Conservation (phyloP, 1,140 invertebrate genomes). For the Drosophila grimshawi region DNA sequence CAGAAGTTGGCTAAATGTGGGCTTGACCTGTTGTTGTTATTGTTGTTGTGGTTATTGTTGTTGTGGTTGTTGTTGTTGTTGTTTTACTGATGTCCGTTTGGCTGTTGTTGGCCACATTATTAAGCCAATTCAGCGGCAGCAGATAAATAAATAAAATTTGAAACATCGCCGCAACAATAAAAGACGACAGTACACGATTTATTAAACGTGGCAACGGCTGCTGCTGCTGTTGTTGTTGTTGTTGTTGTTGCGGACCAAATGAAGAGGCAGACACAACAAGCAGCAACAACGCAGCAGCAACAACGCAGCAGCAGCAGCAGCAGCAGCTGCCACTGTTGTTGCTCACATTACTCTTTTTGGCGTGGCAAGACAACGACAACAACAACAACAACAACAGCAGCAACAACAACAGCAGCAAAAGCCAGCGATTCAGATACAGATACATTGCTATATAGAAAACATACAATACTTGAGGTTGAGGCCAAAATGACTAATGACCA, state of each 20-base stretch:
- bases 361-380: constrained; percentile 52
- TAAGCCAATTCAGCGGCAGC: constrained; percentile 80
- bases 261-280: constrained; percentile 62
- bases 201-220: constrained; percentile 62
- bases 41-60: constrained; percentile 13
- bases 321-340: constrained; percentile 78
- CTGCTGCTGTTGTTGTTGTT: constrained; percentile 40
- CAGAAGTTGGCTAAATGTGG: constrained; percentile 77
- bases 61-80: constrained; percentile 8
- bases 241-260: constrained; percentile 57
- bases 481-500: constrained; percentile 83
- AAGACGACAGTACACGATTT: constrained; percentile 82
- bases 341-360: constrained; percentile 82
- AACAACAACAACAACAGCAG: constrained; percentile 44
- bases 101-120: constrained; percentile 69
- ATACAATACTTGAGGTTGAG: constrained; percentile 79
- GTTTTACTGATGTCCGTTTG: neutral
- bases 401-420: constrained; percentile 44
- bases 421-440: constrained; percentile 59
- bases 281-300: constrained; percentile 15
- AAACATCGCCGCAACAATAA: constrained; percentile 82
- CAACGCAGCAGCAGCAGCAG: constrained; percentile 38
- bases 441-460: constrained; percentile 71
- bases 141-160: constrained; percentile 84
- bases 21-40: constrained; percentile 63